These are phyloP conservation scores for Geotrypetes seraphini DNA, from an alignment of 2,797 vertebrate species.

Conservation along the genomic window DNA sequence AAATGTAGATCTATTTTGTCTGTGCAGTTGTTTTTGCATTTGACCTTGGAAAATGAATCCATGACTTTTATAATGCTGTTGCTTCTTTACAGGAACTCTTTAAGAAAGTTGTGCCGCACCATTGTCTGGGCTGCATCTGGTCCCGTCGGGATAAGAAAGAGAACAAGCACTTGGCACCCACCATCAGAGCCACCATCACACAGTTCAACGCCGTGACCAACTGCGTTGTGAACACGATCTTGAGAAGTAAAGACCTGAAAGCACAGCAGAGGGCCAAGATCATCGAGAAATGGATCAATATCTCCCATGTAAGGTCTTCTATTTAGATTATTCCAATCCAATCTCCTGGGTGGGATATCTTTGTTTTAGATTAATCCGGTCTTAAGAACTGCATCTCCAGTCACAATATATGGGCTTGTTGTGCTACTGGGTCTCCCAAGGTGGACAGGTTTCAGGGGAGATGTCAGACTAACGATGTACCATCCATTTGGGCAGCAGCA, in stretches of 20 bases:
- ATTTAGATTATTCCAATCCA: not conserved
- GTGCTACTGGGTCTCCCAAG: too few species aligned
- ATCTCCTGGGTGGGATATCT: too few species aligned
- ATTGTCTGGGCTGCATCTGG: constrained; percentile 90
- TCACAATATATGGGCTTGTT: too few species aligned
- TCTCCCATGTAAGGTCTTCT: constrained; percentile 68
- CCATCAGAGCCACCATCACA: constrained; percentile 82
- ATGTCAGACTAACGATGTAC: too few species aligned
- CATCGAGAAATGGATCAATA: constrained; percentile 90
- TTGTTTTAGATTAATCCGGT: not conserved
- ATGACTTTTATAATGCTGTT: not conserved
- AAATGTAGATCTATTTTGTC: too few species aligned
- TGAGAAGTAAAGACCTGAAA: constrained; percentile 66
- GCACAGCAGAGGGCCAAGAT: constrained; percentile 76
- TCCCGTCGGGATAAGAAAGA: constrained; percentile 84
- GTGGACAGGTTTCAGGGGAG: too few species aligned
- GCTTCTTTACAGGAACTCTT: constrained; percentile 68
- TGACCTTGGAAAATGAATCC: too few species aligned
- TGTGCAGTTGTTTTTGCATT: not conserved
- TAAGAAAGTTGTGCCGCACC: constrained; percentile 84
- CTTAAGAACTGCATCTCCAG: too few species aligned
- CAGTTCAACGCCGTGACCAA: constrained; percentile 82
- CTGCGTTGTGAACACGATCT: constrained; percentile 79
- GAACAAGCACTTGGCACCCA: constrained; percentile 76
- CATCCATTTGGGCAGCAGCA: too few species aligned